phyloP scores from a whole-genome alignment of 2,888 invertebrate species.

The Drosophila antonietae region DNA sequence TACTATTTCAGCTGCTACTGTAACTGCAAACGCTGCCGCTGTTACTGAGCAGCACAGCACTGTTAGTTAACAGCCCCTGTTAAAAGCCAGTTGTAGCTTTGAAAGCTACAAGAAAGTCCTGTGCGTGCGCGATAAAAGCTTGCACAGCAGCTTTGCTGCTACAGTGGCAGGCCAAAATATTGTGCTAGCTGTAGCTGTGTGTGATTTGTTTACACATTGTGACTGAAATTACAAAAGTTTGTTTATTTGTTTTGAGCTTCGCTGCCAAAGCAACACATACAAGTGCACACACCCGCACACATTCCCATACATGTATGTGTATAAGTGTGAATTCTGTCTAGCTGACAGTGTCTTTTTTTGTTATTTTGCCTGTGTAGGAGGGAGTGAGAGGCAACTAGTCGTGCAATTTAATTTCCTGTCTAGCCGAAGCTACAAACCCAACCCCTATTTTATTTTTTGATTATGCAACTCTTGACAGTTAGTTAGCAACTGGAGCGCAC shows the following conservation, averaged over 20 bases:
- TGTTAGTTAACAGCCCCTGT: slow-evolving; percentile 16
- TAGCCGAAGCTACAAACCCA: slow-evolving; percentile 50
- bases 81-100: slow-evolving; percentile 22
- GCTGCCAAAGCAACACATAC: slow-evolving; percentile 23
- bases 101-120: slow-evolving; percentile 46
- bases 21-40: not conserved
- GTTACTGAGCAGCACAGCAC: not conserved
- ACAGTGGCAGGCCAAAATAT: slow-evolving; percentile 50
- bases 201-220: slow-evolving; percentile 66
- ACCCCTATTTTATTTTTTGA: slow-evolving; percentile 37
- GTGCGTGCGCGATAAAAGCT: slow-evolving; percentile 21
- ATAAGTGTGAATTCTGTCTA: slow-evolving; percentile 26
- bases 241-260: slow-evolving; percentile 48
- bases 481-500: slow-evolving; percentile 41
- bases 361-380: not conserved
- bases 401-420: slow-evolving; percentile 71
- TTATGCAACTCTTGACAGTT: slow-evolving; percentile 53
- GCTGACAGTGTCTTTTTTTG: slow-evolving; percentile 32
- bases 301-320: not conserved
- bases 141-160: slow-evolving; percentile 34
- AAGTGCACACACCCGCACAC: not conserved
- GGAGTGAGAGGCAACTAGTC: slow-evolving; percentile 8
- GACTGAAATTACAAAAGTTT: slow-evolving; percentile 37
- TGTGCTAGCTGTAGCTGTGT: not conserved
- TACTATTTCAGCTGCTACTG: not conserved